Evolutionary conservation across 2,888 invertebrate species (phyloP).

Genomic region (Orchestes rusci): DNA sequence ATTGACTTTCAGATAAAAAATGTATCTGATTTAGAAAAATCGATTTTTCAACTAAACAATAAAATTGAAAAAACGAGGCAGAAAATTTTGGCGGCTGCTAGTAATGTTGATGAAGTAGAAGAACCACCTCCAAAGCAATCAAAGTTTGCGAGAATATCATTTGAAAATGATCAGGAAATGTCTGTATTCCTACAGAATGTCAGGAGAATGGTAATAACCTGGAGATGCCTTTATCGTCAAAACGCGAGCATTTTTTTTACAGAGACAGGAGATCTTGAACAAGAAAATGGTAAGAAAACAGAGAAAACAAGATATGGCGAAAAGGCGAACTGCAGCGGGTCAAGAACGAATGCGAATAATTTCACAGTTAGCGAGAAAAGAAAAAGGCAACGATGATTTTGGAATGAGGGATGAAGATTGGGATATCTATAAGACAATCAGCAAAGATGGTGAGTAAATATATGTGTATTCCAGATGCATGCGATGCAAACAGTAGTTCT

Average conservation of each 20-base stretch:
- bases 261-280: slow-evolving; percentile 64
- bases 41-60: slow-evolving; percentile 58
- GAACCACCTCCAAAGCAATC: slow-evolving; percentile 42
- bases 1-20: slow-evolving; percentile 68
- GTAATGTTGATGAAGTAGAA: slow-evolving; percentile 46
- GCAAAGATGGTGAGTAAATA: slow-evolving; percentile 50
- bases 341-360: slow-evolving; percentile 94
- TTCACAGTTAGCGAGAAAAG: slow-evolving; percentile 75
- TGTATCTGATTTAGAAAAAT: slow-evolving; percentile 72
- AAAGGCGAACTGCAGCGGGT: slow-evolving; percentile 83
- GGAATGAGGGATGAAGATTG: slow-evolving; percentile 92
- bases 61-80: slow-evolving; percentile 72
- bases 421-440: slow-evolving; percentile 92
- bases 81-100: slow-evolving; percentile 64
- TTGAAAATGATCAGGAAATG: slow-evolving; percentile 41
- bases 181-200: slow-evolving; percentile 50
- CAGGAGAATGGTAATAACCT: slow-evolving; percentile 55
- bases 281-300: slow-evolving; percentile 69
- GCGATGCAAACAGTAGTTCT: not conserved
- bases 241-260: too few species aligned
- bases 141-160: slow-evolving; percentile 42
- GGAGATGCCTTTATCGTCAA: too few species aligned
- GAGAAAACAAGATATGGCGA: slow-evolving; percentile 79
- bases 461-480: not conserved
- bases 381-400: slow-evolving; percentile 81